Base-by-base conservation (phyloP, 2,888 invertebrate species). In the Euspilapteryx auroguttella region DNA sequence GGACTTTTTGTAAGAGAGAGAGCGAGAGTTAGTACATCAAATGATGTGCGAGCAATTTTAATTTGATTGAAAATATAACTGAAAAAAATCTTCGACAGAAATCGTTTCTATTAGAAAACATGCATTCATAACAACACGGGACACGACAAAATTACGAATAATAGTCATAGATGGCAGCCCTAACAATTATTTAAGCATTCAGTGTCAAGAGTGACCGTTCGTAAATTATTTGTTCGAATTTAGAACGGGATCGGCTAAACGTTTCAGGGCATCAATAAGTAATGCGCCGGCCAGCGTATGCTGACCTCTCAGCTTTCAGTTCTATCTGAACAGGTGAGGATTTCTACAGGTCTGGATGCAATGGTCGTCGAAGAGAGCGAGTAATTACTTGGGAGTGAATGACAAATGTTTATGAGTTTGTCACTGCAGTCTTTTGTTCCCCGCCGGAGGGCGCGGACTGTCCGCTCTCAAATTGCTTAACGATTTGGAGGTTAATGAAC, bases 361-460 rank as follows among this genome's bases (percentile, higher is more conserved):
- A 31, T 61, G 62, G 71, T 47, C 31, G 37, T 37, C 39, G 42
- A 45, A 47, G 53, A 53, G 55, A 55, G 53, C 49, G 45, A 45
- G 63, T 59, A 64, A 62, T 63, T 64, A 62, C 58, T 58, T 53
- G 64, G 65, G 61, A 51, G 49, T 47, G 57, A 55, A 61, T 64
- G 73, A 75, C 71, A 68, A 75, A 75, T 75, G 73, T 64, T 71
- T 62, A 69, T 68, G 71, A 71, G 71, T 75, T 73, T 73, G 73
- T 75, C 75, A 75, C 71, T 69, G 48, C 53, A n/a, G n/a, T n/a
- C n/a, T n/a, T n/a, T n/a, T n/a, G n/a, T n/a, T n/a, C n/a, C n/a
- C n/a, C n/a, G n/a, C n/a, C n/a, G n/a, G n/a, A n/a, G n/a, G n/a
- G n/a, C n/a, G n/a, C n/a, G n/a, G n/a, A n/a, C n/a, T n/a, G n/a